Percentiles rank a stretch among this genome's conserved stretches.
Evolutionary conservation across 2,797 vertebrate species (phyloP).

Genomic region (Chiroxiphia lanceolata): DNA sequence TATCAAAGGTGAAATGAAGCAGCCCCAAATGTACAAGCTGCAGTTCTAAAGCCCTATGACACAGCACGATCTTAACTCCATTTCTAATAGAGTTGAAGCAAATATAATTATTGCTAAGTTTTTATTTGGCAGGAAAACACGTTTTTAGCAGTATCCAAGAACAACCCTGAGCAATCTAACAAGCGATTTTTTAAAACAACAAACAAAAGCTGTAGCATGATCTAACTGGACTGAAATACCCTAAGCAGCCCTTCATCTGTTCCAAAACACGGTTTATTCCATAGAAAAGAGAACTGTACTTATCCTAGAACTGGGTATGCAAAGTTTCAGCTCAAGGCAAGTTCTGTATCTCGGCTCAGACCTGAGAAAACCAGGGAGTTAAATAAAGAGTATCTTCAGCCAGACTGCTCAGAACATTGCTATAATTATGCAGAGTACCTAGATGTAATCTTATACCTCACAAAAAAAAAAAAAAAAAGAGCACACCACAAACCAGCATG

Average conservation of each 20-base stretch:
- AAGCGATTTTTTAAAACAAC: background rate
- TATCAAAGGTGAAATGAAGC: background rate
- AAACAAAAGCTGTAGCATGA: background rate
- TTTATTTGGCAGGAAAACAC: constrained; percentile 17
- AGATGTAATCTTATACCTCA: constrained; percentile 55
- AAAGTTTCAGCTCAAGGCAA: constrained; percentile 40
- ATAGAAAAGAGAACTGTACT: background rate
- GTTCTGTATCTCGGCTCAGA: background rate
- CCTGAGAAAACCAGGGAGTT: constrained; percentile 30
- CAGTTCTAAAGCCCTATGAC: background rate
- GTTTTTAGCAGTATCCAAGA: constrained; percentile 16
- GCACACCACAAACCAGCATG: background rate
- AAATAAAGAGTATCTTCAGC: constrained; percentile 49
- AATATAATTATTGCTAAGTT: constrained; percentile 28
- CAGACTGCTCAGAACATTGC: constrained; percentile 36
- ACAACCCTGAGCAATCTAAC: background rate
- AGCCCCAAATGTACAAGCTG: background rate
- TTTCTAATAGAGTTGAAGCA: background rate
- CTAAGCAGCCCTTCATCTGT: background rate
- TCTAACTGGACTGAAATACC: constrained; percentile 2
- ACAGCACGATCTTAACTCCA: background rate
- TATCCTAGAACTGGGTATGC: background rate
- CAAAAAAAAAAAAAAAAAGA: background rate
- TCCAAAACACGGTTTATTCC: background rate
- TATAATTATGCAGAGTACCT: constrained; percentile 63